phyloP scores from a whole-genome alignment of 2,797 vertebrate species.

The Crenuchus spilurus region DNA sequence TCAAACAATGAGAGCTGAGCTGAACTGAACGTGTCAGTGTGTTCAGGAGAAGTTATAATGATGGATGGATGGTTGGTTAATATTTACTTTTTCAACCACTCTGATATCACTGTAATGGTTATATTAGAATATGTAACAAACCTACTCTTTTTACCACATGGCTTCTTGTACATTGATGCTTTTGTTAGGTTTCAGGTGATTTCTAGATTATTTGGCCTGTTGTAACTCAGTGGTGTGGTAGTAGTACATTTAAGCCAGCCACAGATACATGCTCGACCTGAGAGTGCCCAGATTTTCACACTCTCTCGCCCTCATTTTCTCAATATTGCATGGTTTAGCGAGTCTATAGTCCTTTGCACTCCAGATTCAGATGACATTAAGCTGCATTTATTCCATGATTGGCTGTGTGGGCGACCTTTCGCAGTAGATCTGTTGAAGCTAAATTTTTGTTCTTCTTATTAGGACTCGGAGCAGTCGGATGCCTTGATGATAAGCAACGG shows the following conservation, averaged over 20 bases:
- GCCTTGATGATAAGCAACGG: conserved; percentile 21
- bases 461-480: conserved; percentile 2
- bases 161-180: conserved; percentile 8
- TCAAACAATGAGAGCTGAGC: no score
- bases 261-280: conserved; percentile 33
- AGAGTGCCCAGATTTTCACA: conserved; percentile 46
- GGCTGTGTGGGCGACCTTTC: neutral
- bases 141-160: no score
- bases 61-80: no score
- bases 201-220: conserved; percentile 52
- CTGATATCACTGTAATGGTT: no score
- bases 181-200: conserved; percentile 37
- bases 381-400: conserved; percentile 30
- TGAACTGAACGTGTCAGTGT: no score
- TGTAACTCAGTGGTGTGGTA: conserved; percentile 41
- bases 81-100: no score
- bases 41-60: no score
- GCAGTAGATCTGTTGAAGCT: conserved; percentile 20
- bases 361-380: conserved; percentile 21
- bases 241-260: conserved; percentile 4
- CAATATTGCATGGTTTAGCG: conserved; percentile 43
- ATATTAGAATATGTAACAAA: no score
- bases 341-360: neutral
- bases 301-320: conserved; percentile 45
- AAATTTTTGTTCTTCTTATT: neutral